Conservation (phyloP, 2,888 invertebrate genomes). For the Stenodera caucasica region DNA sequence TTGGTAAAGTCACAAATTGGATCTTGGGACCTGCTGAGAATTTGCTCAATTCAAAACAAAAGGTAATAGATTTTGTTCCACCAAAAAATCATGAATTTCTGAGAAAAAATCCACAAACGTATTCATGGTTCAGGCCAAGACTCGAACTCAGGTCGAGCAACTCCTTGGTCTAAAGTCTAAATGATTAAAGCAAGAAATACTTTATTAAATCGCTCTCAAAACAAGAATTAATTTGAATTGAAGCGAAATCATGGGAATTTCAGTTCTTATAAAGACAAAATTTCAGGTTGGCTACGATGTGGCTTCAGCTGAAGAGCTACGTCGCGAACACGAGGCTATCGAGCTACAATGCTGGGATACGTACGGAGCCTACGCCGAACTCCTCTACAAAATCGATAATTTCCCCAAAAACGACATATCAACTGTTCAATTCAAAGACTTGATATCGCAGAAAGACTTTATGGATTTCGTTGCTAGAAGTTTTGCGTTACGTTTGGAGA, state of each 20-base stretch:
- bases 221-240: too few relatives aligned
- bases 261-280: not conserved
- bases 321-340: conserved; percentile 73
- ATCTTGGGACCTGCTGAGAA: conserved; percentile 76
- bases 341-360: conserved; percentile 78
- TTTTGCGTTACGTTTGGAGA: conserved; percentile 73
- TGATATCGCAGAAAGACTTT: conserved; percentile 74
- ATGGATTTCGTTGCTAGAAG: conserved; percentile 81
- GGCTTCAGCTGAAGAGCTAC: conserved; percentile 70
- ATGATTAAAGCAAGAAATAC: too few relatives aligned
- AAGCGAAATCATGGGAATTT: too few relatives aligned
- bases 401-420: conserved; percentile 57
- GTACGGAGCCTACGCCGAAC: conserved; percentile 76
- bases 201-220: too few relatives aligned
- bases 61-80: conserved; percentile 37
- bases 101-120: too few relatives aligned
- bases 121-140: too few relatives aligned
- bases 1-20: conserved; percentile 76
- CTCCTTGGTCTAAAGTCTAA: too few relatives aligned
- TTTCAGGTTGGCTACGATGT: conserved; percentile 68
- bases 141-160: too few relatives aligned
- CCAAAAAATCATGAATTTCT: not conserved
- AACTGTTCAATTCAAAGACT: conserved; percentile 60
- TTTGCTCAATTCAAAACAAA: conserved; percentile 69
- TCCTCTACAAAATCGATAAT: conserved; percentile 71